These are phyloP conservation scores for Prenolepis imparis DNA, from an alignment of 2,888 invertebrate genomes.

Conservation along the genomic window DNA sequence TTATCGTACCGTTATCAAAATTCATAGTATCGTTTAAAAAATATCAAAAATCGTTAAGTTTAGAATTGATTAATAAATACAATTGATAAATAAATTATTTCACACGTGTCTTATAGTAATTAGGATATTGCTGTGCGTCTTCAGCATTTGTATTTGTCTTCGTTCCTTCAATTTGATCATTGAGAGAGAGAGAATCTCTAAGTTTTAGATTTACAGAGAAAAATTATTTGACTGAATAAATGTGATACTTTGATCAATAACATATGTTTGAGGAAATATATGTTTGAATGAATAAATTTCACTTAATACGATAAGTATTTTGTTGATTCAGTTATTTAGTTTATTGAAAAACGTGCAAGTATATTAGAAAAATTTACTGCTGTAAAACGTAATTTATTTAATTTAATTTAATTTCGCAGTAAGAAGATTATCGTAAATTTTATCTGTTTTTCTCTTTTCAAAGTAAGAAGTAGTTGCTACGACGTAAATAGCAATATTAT, in stretches of 20 bases:
- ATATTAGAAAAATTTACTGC: not conserved
- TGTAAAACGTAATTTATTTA: conserved; percentile 15
- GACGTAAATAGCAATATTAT: not conserved
- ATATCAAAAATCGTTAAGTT: not conserved
- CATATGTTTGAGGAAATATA: not conserved
- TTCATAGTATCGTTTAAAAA: not conserved
- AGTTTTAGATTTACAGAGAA: not conserved
- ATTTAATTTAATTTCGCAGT: conserved; percentile 21
- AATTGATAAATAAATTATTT: not conserved
- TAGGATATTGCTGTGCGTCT: no score
- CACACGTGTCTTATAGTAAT: not conserved
- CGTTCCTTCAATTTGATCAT: not conserved
- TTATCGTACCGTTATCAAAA: not conserved
- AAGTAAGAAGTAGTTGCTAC: not conserved
- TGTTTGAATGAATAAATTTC: not conserved
- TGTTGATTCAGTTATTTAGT: not conserved
- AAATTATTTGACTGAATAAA: not conserved
- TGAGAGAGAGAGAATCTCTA: not conserved
- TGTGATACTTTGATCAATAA: not conserved
- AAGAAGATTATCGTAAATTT: conserved; percentile 19
- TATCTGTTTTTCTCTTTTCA: not conserved
- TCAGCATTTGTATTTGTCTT: not conserved
- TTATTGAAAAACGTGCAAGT: not conserved
- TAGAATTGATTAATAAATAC: not conserved
- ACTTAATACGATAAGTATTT: conserved; percentile 15